These are phyloP conservation scores for Channa striata DNA, from an alignment of 2,797 vertebrate species.

Conservation along the genomic window DNA sequence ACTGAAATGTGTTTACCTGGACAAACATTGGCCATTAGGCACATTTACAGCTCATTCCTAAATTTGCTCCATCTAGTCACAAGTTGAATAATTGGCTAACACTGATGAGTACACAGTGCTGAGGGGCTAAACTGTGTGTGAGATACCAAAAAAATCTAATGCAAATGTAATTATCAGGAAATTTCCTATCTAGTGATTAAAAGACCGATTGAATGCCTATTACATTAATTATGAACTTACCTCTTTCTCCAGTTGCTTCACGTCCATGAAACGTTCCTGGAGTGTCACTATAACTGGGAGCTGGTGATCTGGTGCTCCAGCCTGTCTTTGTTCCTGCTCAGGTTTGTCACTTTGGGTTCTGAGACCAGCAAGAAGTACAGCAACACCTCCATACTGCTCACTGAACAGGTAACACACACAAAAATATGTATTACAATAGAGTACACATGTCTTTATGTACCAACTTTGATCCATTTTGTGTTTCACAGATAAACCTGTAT, in stretches of 20 bases:
- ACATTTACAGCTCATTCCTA: no score
- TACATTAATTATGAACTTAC: rapidly evolving
- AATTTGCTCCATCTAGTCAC: no score
- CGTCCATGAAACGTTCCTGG: constrained; percentile 94
- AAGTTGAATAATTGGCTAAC: no score
- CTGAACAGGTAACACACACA: constrained; percentile 89
- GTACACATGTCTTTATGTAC: not conserved
- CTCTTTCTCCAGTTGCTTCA: constrained; percentile 89
- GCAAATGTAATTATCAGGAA: no score
- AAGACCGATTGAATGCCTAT: no score
- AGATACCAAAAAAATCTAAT: no score
- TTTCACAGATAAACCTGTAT: constrained; percentile 94
- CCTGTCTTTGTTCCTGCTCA: constrained; percentile 93
- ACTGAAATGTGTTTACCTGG: no score
- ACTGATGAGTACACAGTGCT: no score
- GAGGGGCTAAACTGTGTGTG: no score
- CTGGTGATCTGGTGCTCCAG: constrained; percentile 96
- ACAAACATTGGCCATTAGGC: no score
- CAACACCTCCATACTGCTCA: constrained; percentile 99
- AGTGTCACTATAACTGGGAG: constrained; percentile 99
- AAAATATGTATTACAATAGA: rapidly evolving
- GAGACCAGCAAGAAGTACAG: constrained; percentile 99
- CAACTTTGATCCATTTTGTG: not conserved
- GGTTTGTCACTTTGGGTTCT: constrained; percentile 97
- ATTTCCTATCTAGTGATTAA: no score